Base-by-base conservation (phyloP, 1,140 invertebrate species). In the Bombus vancouverensis region DNA sequence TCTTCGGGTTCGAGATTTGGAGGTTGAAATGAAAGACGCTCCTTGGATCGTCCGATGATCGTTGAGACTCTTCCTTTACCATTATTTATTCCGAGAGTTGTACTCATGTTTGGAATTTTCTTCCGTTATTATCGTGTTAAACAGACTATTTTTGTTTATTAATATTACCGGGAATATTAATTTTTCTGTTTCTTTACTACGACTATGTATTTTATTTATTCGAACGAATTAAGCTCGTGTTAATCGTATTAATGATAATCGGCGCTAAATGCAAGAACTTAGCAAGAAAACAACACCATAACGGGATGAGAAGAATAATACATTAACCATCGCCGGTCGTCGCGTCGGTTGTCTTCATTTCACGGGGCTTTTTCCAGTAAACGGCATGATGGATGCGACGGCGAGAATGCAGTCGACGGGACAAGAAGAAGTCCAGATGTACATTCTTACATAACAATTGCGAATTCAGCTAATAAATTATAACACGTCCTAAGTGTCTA, bases 371-470 rank as follows among this genome's bases (percentile, higher is more conserved):
- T 79, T 85, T 85, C 65, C 73, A 65, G 66, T 42, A 70, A 53
- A 79, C 84, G 73, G 44, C 82, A 77, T 81, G 83, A 76, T 42
- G 76, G 70, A 81, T 71, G 86, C 83, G 83, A 90, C 80, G 47
- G 87, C 18, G 89, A 88, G 88, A 90, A 90, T 90, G 88, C 88
- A 86, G 83, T 59, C 32, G 65, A 44, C 47, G 75, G n/a, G 85
- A 39, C 77, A 84, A 83, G 62, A 87, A 85, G 66, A 77, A 86
- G 42, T 18, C 83, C 34, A 77, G 44, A 59, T 42, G 78, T 32
- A 62, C 86, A 81, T 90, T 86, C 83, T 86, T 90, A 76, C 79
- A 86, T 88, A 80, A 90, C 81, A 85, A 90, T 89, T 37, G 47
- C 44, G 68, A 74, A 62, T 71, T 70, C 65, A 70, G 37, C 37